phyloP scores from a whole-genome alignment of 1,140 invertebrate species.

The Drosophila asahinai region DNA sequence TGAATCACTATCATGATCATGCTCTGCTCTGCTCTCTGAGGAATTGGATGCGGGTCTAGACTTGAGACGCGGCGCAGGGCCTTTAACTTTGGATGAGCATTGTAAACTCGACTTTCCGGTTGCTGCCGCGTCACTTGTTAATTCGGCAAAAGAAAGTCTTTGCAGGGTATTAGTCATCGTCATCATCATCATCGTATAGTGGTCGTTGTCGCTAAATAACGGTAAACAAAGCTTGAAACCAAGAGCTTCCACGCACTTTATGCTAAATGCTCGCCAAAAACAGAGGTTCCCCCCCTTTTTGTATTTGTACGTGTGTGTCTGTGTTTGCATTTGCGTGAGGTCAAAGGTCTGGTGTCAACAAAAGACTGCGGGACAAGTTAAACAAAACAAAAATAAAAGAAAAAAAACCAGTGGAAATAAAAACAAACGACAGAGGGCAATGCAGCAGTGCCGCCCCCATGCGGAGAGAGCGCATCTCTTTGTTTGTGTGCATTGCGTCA shows the following conservation, averaged over 20 bases:
- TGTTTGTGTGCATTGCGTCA: constrained; percentile 43
- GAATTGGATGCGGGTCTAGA: constrained; percentile 26
- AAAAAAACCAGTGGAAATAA: constrained; percentile 16
- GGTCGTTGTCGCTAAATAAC: constrained; percentile 29
- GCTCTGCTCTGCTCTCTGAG: constrained; percentile 11
- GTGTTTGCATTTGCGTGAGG: constrained; percentile 44
- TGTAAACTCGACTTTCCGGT: constrained; percentile 56
- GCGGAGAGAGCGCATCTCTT: constrained; percentile 35
- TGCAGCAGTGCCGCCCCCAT: constrained; percentile 56
- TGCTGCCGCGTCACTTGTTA: constrained; percentile 34
- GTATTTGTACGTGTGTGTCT: not conserved
- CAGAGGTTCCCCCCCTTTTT: not conserved
- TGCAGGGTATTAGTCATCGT: constrained; percentile 42
- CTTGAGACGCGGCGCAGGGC: not conserved
- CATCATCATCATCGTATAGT: constrained; percentile 17
- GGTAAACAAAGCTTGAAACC: constrained; percentile 39
- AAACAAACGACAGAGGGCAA: constrained; percentile 43
- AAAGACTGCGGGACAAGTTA: constrained; percentile 49
- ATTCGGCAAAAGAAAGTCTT: constrained; percentile 47
- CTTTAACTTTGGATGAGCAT: constrained; percentile 15
- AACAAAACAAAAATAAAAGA: constrained; percentile 42
- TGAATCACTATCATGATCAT: constrained; percentile 33
- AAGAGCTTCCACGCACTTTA: constrained; percentile 26
- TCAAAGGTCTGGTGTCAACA: constrained; percentile 66
- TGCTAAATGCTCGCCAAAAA: constrained; percentile 11